phyloP scores from a whole-genome alignment of 2,888 invertebrate genomes.

The Galeruca laticollis region DNA sequence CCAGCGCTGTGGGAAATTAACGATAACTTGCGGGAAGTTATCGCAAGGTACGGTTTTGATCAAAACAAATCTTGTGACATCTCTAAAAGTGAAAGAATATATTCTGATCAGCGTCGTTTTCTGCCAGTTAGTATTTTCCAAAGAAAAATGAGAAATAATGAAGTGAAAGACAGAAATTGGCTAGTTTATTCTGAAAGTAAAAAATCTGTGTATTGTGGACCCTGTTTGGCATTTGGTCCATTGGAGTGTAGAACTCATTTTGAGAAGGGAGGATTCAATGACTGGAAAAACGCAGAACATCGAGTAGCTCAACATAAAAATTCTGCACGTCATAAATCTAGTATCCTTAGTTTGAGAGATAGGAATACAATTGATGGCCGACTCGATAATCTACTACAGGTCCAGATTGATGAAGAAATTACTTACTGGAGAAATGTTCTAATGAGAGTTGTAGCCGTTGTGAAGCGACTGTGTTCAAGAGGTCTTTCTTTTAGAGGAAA shows the following conservation, averaged over 20 bases:
- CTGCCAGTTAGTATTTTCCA: conserved; percentile 16
- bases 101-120: conserved; percentile 22
- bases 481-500: conserved; percentile 46
- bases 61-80: conserved; percentile 28
- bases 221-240: conserved; percentile 35
- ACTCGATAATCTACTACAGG: conserved; percentile 10
- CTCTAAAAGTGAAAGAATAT: conserved; percentile 20
- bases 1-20: not conserved
- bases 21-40: conserved; percentile 13
- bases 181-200: conserved; percentile 41
- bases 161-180: conserved; percentile 29
- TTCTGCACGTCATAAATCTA: conserved; percentile 39
- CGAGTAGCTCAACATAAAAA: conserved; percentile 43
- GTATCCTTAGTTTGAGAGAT: conserved; percentile 34
- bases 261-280: conserved; percentile 40
- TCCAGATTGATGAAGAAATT: conserved; percentile 17
- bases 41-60: conserved; percentile 22
- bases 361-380: conserved; percentile 12
- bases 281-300: conserved; percentile 46
- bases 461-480: conserved; percentile 40
- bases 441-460: conserved; percentile 48
- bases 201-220: conserved; percentile 41
- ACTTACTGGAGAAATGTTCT: conserved; percentile 53
- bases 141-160: conserved; percentile 31
- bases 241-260: conserved; percentile 7